A percentile compares a stretch with the other conserved stretches of the same genome.
Evolutionary conservation across 1,140 invertebrate genomes (phyloP).

Genomic region (Neodiprion pinetum): DNA sequence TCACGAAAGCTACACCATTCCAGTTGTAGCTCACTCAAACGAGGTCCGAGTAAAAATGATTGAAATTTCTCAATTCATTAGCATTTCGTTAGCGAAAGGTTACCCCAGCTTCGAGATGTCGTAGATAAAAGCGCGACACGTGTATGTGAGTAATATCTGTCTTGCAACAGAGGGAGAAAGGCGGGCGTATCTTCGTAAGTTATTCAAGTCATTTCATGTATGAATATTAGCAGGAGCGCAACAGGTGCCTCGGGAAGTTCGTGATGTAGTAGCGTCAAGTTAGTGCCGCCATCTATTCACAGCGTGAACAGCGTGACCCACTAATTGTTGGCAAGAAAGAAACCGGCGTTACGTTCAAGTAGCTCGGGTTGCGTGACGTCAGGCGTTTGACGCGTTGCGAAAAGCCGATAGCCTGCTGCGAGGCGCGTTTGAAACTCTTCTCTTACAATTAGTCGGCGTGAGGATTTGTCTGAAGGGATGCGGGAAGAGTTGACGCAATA

Average conservation of each 20-base stretch:
- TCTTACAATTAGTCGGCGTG: no score
- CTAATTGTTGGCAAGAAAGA: conserved; percentile 5
- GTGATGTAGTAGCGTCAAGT: background rate
- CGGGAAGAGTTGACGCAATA: background rate
- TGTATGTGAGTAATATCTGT: background rate
- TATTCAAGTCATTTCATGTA: no score
- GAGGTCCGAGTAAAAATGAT: background rate
- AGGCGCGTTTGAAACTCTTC: no score
- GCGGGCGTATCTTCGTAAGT: background rate
- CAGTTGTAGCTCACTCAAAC: no score
- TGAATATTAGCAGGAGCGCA: no score
- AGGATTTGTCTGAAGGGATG: no score
- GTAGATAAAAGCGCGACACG: background rate
- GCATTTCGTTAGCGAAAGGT: background rate
- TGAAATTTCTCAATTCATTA: background rate
- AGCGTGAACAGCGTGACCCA: background rate
- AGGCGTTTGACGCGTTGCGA: background rate
- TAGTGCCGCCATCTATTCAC: conserved; percentile 2
- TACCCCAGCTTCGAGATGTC: background rate
- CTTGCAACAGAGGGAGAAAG: background rate
- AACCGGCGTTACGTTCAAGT: background rate
- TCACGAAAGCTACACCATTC: no score
- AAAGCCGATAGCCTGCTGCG: no score
- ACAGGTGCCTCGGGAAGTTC: background rate
- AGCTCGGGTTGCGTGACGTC: background rate